A percentile compares a stretch with the other conserved stretches of the same genome.
Evolutionary conservation across 2,113 vertebrate species (phyloP).

Genomic region (Dryoscopus gambensis): DNA sequence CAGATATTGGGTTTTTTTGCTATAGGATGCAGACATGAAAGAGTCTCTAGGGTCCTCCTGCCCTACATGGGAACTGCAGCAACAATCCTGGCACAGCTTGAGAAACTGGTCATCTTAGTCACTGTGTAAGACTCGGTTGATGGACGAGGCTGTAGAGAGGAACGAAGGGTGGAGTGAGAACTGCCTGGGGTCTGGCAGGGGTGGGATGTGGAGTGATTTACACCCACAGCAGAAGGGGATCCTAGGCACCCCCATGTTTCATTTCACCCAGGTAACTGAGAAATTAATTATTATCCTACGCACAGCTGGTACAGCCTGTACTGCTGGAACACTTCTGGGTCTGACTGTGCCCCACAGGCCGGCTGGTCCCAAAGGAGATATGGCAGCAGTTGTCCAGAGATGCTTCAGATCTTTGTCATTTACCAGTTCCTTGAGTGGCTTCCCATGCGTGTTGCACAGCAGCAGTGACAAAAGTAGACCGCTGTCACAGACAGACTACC

Average conservation of each 20-base stretch:
- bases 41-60: not conserved
- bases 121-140: rapidly evolving
- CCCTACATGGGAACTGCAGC: not conserved
- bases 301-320: rapidly evolving
- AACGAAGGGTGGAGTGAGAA: not conserved
- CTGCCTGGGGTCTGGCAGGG: not conserved
- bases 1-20: not conserved
- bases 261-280: not conserved
- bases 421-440: not conserved
- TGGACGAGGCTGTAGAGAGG: not conserved
- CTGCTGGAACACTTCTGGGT: not conserved
- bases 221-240: not conserved
- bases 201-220: not conserved
- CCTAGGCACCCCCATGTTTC: not conserved
- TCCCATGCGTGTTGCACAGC: not conserved
- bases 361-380: not conserved
- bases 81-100: not conserved
- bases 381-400: not conserved
- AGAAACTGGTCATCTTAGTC: not conserved
- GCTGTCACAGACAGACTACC: not conserved
- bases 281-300: not conserved
- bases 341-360: not conserved
- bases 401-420: not conserved
- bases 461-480: not conserved
- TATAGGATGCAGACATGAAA: not conserved